phyloP scores from a whole-genome alignment of 2,888 invertebrate genomes.

The Apamea monoglypha region DNA sequence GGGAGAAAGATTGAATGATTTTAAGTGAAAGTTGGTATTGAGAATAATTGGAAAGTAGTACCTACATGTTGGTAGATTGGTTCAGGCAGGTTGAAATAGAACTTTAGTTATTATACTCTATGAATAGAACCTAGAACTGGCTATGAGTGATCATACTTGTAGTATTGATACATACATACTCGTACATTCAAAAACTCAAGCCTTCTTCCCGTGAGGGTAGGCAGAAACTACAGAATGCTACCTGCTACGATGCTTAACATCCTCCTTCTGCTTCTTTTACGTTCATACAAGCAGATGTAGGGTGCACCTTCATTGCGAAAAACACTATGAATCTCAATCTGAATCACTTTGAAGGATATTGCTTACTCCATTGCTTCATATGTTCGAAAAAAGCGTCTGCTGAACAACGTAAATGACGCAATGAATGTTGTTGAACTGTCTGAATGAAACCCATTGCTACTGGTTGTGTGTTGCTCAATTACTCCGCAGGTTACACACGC shows the following conservation, averaged over 20 bases:
- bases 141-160: neutral
- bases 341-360: too few species aligned
- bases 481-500: too few species aligned
- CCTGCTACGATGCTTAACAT: neutral
- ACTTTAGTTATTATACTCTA: too few species aligned
- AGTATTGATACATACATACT: neutral
- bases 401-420: too few species aligned
- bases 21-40: neutral
- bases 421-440: too few species aligned
- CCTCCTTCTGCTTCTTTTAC: neutral
- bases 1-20: fast-evolving
- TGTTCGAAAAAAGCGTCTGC: too few species aligned
- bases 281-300: too few species aligned
- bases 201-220: neutral
- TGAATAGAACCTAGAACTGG: neutral
- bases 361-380: too few species aligned
- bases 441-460: too few species aligned
- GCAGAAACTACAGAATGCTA: neutral
- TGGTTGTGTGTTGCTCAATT: too few species aligned
- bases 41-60: neutral
- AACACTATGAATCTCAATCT: too few species aligned
- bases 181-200: neutral
- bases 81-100: neutral
- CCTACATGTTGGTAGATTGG: neutral
- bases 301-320: too few species aligned